Percentiles rank a stretch among this genome's conserved stretches.
Evolutionary conservation across 2,888 invertebrate species (phyloP).

Genomic region (Ormyrus nitidulus): DNA sequence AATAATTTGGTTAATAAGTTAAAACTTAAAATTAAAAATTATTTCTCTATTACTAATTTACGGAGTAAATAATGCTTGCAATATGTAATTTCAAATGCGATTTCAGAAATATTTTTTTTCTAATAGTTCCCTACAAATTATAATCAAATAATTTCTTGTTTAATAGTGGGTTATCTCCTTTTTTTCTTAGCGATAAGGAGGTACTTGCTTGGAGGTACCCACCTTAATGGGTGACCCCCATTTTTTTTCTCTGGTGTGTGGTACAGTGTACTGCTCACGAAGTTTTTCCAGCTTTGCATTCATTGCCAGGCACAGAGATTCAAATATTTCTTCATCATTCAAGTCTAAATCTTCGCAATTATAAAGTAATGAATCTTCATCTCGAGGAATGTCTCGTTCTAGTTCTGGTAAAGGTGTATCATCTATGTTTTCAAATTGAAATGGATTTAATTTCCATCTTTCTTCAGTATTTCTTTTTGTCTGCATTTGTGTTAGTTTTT

Average conservation of each 20-base stretch:
- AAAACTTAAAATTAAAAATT: no score
- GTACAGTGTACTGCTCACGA: conserved; percentile 59
- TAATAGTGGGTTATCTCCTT: not conserved
- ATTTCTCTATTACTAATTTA: no score
- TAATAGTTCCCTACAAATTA: not conserved
- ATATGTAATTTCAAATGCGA: no score
- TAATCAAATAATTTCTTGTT: not conserved
- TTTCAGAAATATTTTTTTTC: no score
- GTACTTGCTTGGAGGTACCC: conserved; percentile 68
- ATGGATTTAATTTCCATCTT: conserved; percentile 44
- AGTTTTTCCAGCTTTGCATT: conserved; percentile 62
- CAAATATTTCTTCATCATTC: conserved; percentile 46
- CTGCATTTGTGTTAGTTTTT: conserved; percentile 6
- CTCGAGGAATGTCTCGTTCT: conserved; percentile 21
- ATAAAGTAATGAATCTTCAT: conserved; percentile 35
- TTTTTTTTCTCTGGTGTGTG: conserved; percentile 43
- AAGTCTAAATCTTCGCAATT: conserved; percentile 42
- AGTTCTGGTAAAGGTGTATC: not conserved
- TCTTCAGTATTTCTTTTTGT: conserved; percentile 20
- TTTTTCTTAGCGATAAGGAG: conserved; percentile 50
- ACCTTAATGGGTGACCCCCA: conserved; percentile 73
- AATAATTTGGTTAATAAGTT: no score
- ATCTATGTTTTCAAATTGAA: not conserved
- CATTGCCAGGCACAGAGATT: conserved; percentile 53
- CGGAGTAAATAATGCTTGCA: no score